These are phyloP conservation scores for Ptychoptera contaminata DNA, from an alignment of 2,888 invertebrate genomes.

Conservation along the genomic window DNA sequence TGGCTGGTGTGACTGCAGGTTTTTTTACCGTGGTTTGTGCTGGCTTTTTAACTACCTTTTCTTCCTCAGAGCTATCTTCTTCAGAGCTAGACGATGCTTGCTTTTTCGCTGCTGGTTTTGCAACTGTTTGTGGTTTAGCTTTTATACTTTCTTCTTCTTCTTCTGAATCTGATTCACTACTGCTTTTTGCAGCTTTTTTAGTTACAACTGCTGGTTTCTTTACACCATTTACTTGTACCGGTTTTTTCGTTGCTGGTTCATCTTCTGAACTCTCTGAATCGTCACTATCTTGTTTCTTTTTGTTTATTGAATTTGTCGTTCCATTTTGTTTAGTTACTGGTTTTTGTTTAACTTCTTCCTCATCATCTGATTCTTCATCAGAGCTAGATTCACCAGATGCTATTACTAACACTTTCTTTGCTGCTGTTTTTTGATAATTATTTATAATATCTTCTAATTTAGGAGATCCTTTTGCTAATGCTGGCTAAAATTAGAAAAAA, in stretches of 20 bases:
- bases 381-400: conserved; percentile 12
- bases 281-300: too few species aligned
- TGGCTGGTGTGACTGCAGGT: conserved; percentile 16
- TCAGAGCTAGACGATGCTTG: conserved; percentile 26
- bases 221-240: conserved; percentile 3
- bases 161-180: conserved; percentile 18
- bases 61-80: conserved; percentile 29
- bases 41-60: conserved; percentile 8
- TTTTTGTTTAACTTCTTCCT: conserved; percentile 5
- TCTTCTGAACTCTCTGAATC: conserved; percentile 12
- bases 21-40: conserved; percentile 10
- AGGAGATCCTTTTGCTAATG: conserved; percentile 46
- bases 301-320: background rate
- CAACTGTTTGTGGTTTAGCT: conserved; percentile 10
- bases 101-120: conserved; percentile 13
- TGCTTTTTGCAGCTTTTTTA: conserved; percentile 8
- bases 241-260: conserved; percentile 5
- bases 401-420: conserved; percentile 14
- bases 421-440: conserved; percentile 35
- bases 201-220: conserved; percentile 6
- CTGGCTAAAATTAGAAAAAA: conserved; percentile 36
- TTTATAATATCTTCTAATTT: conserved; percentile 43
- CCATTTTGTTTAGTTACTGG: background rate
- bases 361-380: conserved; percentile 12
- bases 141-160: conserved; percentile 14